Evolutionary conservation across 2,113 vertebrate species (phyloP), one percentile per base, ranked within the genome.

Genomic region (Ursus arctos): DNA sequence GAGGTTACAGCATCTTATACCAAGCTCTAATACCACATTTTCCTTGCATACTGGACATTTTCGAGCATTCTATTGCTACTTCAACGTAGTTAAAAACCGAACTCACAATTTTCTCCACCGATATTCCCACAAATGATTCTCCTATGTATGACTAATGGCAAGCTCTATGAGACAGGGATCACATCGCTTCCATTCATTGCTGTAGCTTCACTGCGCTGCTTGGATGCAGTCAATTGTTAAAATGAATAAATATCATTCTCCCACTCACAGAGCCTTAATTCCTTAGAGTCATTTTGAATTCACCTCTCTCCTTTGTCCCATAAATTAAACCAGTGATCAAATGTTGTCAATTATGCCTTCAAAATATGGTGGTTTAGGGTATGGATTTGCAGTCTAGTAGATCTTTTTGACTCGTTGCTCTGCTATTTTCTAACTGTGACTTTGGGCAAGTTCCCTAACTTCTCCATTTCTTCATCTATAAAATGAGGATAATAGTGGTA

Each of bases 11-110:
- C 7, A 65, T 55, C n/a, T 91, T 88, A 90, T 31, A 69, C 28
- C 59, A 96, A 93, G 40, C 72, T 85, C 82, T 88, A 93, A 82
- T 71, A 81, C 12, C 21, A 93, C 16, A 85, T 91, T 95, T 96
- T 91, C 59, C 72, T 85, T 71, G 76, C 33, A 94, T 5, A 85
- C 12, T 87, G 57, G 91, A 31, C 31, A 63, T 69, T 96, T 95
- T 92, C 89, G 72, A 90, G 11, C 13, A 92, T 63, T 77, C 40
- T 84, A 36, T 72, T 90, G 51, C 81, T 97, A 74, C 11, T 95
- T 84, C 55, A 95, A 88, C 33, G 74, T 33, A 92, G 40, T 93
- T 91, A 88, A 83, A 83, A 96, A 90, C 36, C 7, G 12, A 93
- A 69, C 40, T 88, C 31, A 69, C 65, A 40, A 49, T 93, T 96